Evolutionary conservation across 2,888 invertebrate genomes (phyloP).

Genomic region (Metalampra italica): DNA sequence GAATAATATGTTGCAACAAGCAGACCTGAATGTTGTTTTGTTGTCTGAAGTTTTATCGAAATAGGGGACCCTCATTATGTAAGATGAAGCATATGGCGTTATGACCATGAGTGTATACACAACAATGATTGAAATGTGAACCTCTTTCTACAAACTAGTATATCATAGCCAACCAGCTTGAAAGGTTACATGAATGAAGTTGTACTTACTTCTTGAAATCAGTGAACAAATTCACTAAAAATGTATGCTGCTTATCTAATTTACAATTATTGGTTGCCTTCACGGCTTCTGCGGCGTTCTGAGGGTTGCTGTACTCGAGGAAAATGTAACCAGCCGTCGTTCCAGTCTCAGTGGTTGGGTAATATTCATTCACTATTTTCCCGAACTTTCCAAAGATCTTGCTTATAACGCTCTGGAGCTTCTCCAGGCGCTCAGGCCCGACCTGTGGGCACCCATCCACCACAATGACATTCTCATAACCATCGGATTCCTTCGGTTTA

Average conservation of each 20-base stretch:
- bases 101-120: too few species aligned
- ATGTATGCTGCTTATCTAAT: constrained; percentile 96
- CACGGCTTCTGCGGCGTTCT: constrained; percentile 92
- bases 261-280: constrained; percentile 94
- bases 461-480: constrained; percentile 96
- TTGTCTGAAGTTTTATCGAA: too few species aligned
- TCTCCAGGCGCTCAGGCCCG: constrained; percentile 93
- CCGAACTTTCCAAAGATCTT: constrained; percentile 95
- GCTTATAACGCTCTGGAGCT: constrained; percentile 93
- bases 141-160: too few species aligned
- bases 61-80: too few species aligned
- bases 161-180: too few species aligned
- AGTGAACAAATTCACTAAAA: constrained; percentile 95
- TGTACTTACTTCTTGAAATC: constrained; percentile 93
- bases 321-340: constrained; percentile 96
- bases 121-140: too few species aligned
- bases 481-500: constrained; percentile 96
- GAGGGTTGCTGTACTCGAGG: constrained; percentile 91
- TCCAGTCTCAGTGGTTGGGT: constrained; percentile 90
- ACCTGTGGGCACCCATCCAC: constrained; percentile 98
- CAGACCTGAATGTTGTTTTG: too few species aligned
- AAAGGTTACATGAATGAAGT: too few species aligned
- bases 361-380: constrained; percentile 90
- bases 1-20: too few species aligned
- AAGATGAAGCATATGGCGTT: too few species aligned